Percentiles rank a stretch among this genome's conserved stretches.
phyloP scores from a whole-genome alignment of 2,797 vertebrate genomes.

The Dromococcyx pavoninus region DNA sequence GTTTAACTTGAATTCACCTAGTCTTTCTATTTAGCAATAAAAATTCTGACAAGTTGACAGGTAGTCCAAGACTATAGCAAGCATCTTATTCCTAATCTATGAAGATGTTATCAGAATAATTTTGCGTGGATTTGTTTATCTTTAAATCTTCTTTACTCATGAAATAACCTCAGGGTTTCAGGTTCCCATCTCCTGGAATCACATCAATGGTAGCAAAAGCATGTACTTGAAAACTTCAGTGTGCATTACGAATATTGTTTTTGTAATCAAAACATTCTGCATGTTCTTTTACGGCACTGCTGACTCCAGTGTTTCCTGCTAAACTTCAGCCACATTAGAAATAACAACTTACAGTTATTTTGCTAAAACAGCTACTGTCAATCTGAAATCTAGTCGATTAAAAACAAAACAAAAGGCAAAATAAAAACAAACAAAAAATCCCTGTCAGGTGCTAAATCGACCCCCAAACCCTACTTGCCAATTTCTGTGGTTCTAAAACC shows the following conservation, averaged over 20 bases:
- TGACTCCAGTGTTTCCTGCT: neutral
- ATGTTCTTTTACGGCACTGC: neutral
- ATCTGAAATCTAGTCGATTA: conserved; percentile 23
- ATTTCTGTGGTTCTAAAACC: conserved; percentile 13
- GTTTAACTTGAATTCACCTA: conserved; percentile 15
- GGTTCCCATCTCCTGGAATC: neutral
- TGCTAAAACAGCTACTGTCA: conserved; percentile 16
- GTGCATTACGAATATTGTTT: neutral
- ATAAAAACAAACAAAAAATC: neutral
- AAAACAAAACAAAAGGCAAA: conserved; percentile 1
- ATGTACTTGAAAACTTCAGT: conserved; percentile 1
- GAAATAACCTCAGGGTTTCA: conserved; percentile 19
- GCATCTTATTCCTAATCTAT: neutral
- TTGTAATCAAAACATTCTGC: neutral
- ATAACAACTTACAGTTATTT: neutral
- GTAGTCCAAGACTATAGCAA: neutral
- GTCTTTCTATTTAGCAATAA: conserved; percentile 44
- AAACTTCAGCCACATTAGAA: conserved; percentile 21
- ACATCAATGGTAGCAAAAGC: conserved; percentile 1
- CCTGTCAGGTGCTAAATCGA: conserved; percentile 38
- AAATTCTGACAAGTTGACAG: conserved; percentile 39
- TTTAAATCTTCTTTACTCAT: conserved; percentile 28
- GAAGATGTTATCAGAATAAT: conserved; percentile 6
- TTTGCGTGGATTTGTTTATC: conserved; percentile 11
- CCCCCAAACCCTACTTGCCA: neutral